Evolutionary conservation across 2,113 vertebrate genomes (phyloP).

Genomic region (Clarias gariepinus): DNA sequence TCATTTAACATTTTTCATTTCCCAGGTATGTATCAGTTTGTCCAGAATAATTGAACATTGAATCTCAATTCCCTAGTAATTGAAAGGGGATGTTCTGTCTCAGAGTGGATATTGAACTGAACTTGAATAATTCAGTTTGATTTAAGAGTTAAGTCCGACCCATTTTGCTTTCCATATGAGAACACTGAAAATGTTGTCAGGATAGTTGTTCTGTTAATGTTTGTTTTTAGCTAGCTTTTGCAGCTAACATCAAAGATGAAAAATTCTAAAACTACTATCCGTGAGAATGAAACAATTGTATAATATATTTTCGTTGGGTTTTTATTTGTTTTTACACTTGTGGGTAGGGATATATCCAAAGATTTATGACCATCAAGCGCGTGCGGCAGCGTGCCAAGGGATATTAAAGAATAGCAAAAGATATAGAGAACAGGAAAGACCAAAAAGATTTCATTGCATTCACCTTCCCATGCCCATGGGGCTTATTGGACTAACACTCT

Average conservation of each 20-base stretch:
- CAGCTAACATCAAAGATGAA: constrained; percentile 94
- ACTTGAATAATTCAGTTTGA: constrained; percentile 24
- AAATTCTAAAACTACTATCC: constrained; percentile 62
- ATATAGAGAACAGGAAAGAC: constrained; percentile 51
- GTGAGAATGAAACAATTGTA: constrained; percentile 50
- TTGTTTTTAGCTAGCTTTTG: constrained; percentile 77
- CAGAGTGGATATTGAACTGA: constrained; percentile 8
- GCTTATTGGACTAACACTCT: constrained; percentile 63
- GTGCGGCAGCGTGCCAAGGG: constrained; percentile 57
- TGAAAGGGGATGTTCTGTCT: constrained; percentile 37
- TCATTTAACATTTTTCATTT: not conserved
- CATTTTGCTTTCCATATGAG: constrained; percentile 37
- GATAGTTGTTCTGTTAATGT: constrained; percentile 63
- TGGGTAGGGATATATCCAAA: constrained; percentile 60
- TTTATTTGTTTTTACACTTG: constrained; percentile 47
- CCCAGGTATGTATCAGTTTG: constrained; percentile 28
- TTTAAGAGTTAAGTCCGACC: constrained; percentile 20
- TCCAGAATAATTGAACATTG: constrained; percentile 30
- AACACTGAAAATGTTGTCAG: constrained; percentile 47
- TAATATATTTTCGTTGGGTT: constrained; percentile 49
- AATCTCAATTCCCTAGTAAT: constrained; percentile 29
- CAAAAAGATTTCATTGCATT: constrained; percentile 53
- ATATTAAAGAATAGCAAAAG: constrained; percentile 60
- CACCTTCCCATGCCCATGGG: constrained; percentile 54
- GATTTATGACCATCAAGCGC: constrained; percentile 61